A percentile compares a stretch with the other conserved stretches of the same genome.
phyloP scores from a whole-genome alignment of 2,888 invertebrate species.

The Dicyrtoma fusca region DNA sequence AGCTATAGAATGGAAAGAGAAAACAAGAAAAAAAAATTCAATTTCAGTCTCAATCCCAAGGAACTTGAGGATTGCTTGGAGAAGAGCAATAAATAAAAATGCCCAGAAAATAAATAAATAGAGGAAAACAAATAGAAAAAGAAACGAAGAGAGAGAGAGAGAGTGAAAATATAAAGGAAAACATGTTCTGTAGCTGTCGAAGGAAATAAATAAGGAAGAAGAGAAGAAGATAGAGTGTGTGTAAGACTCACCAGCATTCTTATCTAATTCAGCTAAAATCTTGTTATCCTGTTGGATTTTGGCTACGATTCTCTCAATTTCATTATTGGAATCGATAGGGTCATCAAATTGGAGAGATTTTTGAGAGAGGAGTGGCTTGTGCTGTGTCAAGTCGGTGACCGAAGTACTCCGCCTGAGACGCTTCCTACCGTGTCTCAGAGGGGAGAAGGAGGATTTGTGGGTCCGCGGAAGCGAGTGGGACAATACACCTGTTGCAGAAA shows the following conservation, averaged over 20 bases:
- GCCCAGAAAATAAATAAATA: neutral
- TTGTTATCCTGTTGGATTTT: slow-evolving; percentile 80
- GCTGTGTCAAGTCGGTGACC: slow-evolving; percentile 53
- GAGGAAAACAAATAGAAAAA: neutral
- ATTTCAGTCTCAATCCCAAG: no score
- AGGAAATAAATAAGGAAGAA: slow-evolving; percentile 15
- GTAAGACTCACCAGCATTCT: slow-evolving; percentile 61
- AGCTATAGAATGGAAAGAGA: no score
- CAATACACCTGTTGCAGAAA: slow-evolving; percentile 55
- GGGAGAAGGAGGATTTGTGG: slow-evolving; percentile 57
- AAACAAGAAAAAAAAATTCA: no score
- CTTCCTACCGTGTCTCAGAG: slow-evolving; percentile 56
- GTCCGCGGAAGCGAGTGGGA: slow-evolving; percentile 57
- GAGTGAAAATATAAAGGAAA: neutral
- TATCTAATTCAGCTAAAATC: slow-evolving; percentile 86
- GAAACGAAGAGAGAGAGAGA: neutral
- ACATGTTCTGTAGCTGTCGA: neutral
- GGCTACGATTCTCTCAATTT: slow-evolving; percentile 92
- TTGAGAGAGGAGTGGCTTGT: slow-evolving; percentile 52
- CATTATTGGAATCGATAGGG: slow-evolving; percentile 60
- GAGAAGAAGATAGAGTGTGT: slow-evolving; percentile 36
- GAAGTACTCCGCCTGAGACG: slow-evolving; percentile 55
- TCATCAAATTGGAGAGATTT: slow-evolving; percentile 57
- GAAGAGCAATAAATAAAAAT: neutral
- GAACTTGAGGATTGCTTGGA: no score